A percentile compares a stretch with the other conserved stretches of the same genome.
These are phyloP conservation scores for Acleris literana DNA, from an alignment of 2,888 invertebrate genomes.

Conservation along the genomic window DNA sequence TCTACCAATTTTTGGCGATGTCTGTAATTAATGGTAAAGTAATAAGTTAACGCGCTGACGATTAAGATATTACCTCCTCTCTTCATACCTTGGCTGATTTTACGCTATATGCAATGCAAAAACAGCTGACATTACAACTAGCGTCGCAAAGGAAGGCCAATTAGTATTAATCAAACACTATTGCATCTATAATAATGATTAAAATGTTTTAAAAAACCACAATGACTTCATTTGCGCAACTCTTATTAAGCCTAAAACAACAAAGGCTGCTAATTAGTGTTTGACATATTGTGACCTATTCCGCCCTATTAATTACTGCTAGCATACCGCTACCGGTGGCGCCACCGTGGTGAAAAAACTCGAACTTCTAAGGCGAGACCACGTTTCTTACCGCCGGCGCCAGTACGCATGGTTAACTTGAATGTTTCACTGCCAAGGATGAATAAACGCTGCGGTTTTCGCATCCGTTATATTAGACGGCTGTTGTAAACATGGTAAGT, in stretches of 20 bases:
- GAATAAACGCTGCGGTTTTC: slow-evolving; percentile 23
- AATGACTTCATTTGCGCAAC: background rate
- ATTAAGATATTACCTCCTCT: too few species aligned
- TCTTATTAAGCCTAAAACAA: background rate
- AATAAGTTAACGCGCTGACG: too few species aligned
- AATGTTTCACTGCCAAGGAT: background rate
- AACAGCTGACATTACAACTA: too few species aligned
- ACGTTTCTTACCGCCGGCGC: slow-evolving; percentile 30
- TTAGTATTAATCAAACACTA: background rate
- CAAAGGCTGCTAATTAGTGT: slow-evolving; percentile 5
- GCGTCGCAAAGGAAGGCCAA: background rate
- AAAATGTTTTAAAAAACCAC: too few species aligned
- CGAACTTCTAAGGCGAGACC: slow-evolving; percentile 21
- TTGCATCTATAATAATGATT: too few species aligned
- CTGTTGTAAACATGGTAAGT: too few species aligned
- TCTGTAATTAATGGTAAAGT: too few species aligned
- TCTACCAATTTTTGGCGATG: too few species aligned
- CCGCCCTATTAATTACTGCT: slow-evolving; percentile 13
- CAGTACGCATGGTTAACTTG: slow-evolving; percentile 30
- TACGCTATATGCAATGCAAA: too few species aligned
- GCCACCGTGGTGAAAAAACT: slow-evolving; percentile 28
- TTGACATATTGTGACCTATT: slow-evolving; percentile 16
- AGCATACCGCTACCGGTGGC: slow-evolving; percentile 26
- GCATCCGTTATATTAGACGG: too few species aligned
- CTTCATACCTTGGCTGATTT: too few species aligned